Evolutionary conservation across 1,140 invertebrate genomes (phyloP).

Genomic region (Penaeus chinensis): DNA sequence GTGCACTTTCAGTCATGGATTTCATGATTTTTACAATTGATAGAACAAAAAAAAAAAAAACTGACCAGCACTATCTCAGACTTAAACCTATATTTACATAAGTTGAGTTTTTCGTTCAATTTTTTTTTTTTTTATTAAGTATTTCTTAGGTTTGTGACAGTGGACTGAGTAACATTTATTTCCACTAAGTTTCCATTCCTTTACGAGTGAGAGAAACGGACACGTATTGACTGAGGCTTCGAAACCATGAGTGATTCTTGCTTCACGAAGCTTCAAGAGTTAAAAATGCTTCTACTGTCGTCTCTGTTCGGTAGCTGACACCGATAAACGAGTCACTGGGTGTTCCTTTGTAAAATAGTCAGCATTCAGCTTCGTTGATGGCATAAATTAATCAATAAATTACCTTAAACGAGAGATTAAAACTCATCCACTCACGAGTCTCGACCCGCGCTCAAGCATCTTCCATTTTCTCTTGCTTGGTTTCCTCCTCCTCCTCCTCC

Average conservation of each 20-base stretch:
- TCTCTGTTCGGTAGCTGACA: not conserved
- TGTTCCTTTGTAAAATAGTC: not conserved
- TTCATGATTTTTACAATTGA: too few species aligned
- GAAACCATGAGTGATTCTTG: not conserved
- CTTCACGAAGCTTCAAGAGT: too few species aligned
- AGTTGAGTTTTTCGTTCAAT: not conserved
- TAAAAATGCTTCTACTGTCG: too few species aligned
- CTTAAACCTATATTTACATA: not conserved
- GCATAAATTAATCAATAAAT: too few species aligned
- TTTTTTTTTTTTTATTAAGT: not conserved
- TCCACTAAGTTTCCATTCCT: not conserved
- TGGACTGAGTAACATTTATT: not conserved
- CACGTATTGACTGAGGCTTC: not conserved
- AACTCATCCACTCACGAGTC: too few species aligned
- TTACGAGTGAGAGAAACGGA: too few species aligned
- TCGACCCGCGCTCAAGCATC: not conserved
- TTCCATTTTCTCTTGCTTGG: constrained; percentile 23
- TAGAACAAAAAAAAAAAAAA: not conserved
- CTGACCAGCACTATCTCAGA: not conserved
- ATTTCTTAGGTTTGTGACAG: constrained; percentile 31
- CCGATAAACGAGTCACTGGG: not conserved
- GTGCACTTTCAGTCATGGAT: too few species aligned
- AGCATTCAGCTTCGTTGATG: too few species aligned
- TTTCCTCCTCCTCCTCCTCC: not conserved
- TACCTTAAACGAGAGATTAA: too few species aligned